These are phyloP conservation scores for Archivesica marissinica DNA, from an alignment of 1,140 invertebrate genomes.

Conservation along the genomic window DNA sequence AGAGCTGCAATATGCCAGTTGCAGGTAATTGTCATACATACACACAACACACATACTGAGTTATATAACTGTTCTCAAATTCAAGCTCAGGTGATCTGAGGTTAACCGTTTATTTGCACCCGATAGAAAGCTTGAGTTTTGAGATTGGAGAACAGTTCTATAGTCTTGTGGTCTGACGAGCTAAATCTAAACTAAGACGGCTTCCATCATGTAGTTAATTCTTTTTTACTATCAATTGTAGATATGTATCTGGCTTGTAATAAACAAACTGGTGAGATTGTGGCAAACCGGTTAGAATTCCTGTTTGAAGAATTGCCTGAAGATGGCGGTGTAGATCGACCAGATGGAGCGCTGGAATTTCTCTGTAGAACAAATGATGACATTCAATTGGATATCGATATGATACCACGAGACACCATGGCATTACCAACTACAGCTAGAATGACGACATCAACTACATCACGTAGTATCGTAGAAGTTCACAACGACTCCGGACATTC, in stretches of 20 bases:
- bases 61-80: not conserved
- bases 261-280: not conserved
- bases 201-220: too few species aligned
- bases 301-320: not conserved
- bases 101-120: not conserved
- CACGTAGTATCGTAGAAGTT: too few species aligned
- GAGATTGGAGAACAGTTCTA: not conserved
- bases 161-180: not conserved
- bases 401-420: not conserved
- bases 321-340: not conserved
- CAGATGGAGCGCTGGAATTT: not conserved
- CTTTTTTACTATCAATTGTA: not conserved
- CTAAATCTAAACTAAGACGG: too few species aligned
- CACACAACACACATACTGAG: too few species aligned
- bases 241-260: not conserved
- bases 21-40: too few species aligned
- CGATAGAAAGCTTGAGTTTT: not conserved
- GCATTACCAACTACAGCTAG: conserved; percentile 88
- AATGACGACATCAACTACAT: too few species aligned
- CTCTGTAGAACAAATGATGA: not conserved
- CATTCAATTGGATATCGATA: not conserved
- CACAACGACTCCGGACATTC: not conserved
- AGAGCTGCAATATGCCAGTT: too few species aligned
- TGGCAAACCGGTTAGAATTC: not conserved
- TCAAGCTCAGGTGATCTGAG: not conserved